A percentile compares a stretch with the other conserved stretches of the same genome.
Evolutionary conservation across 64 coral and sea anemone genomes (phyloP).

Genomic region (Pocillopora verrucosa): DNA sequence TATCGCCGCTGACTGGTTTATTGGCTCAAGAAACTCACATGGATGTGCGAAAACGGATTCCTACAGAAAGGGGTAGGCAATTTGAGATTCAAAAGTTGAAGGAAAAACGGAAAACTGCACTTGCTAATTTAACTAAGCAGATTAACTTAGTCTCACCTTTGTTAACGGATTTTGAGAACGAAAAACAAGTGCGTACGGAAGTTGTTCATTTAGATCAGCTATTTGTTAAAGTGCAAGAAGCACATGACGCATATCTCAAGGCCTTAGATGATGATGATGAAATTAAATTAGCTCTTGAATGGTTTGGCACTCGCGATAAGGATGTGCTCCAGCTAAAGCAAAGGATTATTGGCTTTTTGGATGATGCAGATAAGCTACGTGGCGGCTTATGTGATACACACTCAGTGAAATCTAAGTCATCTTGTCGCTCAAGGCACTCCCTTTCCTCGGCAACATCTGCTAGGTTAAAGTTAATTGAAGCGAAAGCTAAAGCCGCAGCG

Average conservation of each 20-base stretch:
- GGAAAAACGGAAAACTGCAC: constrained; percentile 57
- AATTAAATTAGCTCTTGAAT: constrained; percentile 44
- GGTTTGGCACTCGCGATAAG: constrained; percentile 59
- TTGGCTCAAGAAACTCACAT: too few relatives aligned
- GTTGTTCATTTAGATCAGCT: constrained; percentile 52
- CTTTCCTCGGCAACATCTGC: constrained; percentile 8
- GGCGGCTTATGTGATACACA: not conserved
- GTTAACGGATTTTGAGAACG: constrained; percentile 41
- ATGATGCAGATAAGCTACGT: constrained; percentile 44
- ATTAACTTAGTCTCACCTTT: constrained; percentile 65
- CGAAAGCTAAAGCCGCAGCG: too few relatives aligned
- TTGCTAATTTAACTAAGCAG: constrained; percentile 62
- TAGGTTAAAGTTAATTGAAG: constrained; percentile 57
- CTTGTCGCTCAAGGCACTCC: not conserved
- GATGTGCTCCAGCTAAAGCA: constrained; percentile 60
- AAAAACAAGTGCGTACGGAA: constrained; percentile 56
- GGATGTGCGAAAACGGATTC: not conserved
- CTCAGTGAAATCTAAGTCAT: constrained; percentile 3
- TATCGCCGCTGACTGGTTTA: too few relatives aligned
- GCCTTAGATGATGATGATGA: constrained; percentile 22
- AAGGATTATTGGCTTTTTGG: constrained; percentile 49
- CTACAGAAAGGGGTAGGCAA: constrained; percentile 41
- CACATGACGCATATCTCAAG: constrained; percentile 8
- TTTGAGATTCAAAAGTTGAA: too few relatives aligned
- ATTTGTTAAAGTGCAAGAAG: constrained; percentile 45